Percentiles rank a stretch among this genome's conserved stretches.
These are phyloP conservation scores for Eurystomus glaucurus DNA, from an alignment of 2,797 vertebrate genomes.

Conservation along the genomic window DNA sequence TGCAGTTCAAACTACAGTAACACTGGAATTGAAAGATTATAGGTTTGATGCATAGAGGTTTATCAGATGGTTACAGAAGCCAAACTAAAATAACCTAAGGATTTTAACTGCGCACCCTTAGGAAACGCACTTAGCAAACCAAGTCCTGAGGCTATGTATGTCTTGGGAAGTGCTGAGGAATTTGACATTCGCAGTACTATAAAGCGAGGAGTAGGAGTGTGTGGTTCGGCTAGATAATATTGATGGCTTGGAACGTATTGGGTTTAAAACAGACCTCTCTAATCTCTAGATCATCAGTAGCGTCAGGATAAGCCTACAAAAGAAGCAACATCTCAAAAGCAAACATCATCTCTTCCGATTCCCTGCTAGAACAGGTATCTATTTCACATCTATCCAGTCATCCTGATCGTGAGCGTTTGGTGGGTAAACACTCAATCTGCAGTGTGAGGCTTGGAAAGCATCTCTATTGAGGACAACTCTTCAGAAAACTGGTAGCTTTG, in stretches of 20 bases:
- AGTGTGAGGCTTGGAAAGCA: not conserved
- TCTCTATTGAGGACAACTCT: not conserved
- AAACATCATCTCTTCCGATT: not conserved
- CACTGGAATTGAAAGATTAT: not conserved
- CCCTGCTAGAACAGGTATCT: not conserved
- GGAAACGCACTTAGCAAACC: not conserved
- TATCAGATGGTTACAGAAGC: not conserved
- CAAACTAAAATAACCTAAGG: not conserved
- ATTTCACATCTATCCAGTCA: not conserved
- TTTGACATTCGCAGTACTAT: accelerated
- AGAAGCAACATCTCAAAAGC: not conserved
- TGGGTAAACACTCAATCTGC: not conserved
- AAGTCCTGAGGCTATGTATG: not conserved
- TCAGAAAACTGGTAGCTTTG: not conserved
- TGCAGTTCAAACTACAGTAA: not conserved
- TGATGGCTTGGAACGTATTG: not conserved
- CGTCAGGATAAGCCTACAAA: not conserved
- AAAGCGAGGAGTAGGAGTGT: not conserved
- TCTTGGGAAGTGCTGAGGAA: not conserved
- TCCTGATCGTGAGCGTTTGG: not conserved
- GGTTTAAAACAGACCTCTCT: not conserved
- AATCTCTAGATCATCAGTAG: not conserved
- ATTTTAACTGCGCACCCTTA: not conserved
- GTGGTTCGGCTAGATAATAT: not conserved
- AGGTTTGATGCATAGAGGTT: not conserved